A percentile compares a stretch with the other conserved stretches of the same genome.
Conservation (phyloP, 2,888 invertebrate species). For the Pycnomerus fuliginosus region DNA sequence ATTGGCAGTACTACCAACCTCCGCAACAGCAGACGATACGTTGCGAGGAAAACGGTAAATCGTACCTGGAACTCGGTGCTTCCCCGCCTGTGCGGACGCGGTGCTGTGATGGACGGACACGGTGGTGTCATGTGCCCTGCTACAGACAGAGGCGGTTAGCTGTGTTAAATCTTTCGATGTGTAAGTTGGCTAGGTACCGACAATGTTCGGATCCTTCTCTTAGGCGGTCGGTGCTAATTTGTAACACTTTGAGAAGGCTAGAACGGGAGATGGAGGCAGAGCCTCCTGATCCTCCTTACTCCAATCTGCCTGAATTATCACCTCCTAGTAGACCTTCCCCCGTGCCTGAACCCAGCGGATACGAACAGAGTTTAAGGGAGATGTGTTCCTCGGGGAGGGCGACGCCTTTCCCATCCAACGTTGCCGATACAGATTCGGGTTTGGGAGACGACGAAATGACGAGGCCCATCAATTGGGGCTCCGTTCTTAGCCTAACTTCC, state of each 20-base stretch:
- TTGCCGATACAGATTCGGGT: conserved; percentile 70
- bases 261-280: conserved; percentile 84
- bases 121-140: conserved; percentile 79
- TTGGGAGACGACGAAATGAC: conserved; percentile 74
- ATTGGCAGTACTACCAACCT: conserved; percentile 57
- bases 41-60: conserved; percentile 86
- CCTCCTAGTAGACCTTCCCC: conserved; percentile 44
- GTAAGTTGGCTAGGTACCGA: conserved; percentile 83
- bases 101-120: conserved; percentile 51
- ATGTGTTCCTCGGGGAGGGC: conserved; percentile 61
- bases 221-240: conserved; percentile 87
- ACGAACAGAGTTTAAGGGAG: conserved; percentile 54
- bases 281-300: conserved; percentile 54
- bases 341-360: conserved; percentile 32
- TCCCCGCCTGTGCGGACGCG: conserved; percentile 51
- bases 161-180: conserved; percentile 89
- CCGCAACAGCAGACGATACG: conserved; percentile 76
- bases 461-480: conserved; percentile 88
- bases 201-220: conserved; percentile 89
- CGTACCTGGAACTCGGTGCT: conserved; percentile 82
- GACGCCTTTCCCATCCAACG: conserved; percentile 65
- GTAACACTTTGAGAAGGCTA: conserved; percentile 82
- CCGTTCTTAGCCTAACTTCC: conserved; percentile 81
- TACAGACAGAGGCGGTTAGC: conserved; percentile 84
- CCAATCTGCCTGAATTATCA: conserved; percentile 52